These are phyloP conservation scores for Hydrophis major DNA, from an alignment of 2,797 vertebrate genomes.

Conservation along the genomic window DNA sequence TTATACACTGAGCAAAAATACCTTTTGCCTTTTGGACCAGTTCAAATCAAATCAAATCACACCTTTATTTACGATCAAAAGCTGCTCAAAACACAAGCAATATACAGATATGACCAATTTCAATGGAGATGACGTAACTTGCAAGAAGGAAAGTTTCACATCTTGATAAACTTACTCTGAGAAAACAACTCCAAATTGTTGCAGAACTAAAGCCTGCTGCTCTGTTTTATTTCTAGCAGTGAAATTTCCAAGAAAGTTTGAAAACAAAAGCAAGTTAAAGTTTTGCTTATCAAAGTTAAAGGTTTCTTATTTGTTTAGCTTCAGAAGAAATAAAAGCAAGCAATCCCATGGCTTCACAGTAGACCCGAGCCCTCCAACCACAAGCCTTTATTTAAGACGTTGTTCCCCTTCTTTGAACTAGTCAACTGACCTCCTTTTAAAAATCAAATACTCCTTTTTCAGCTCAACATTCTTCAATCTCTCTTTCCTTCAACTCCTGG, in stretches of 20 bases:
- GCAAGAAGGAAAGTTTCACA: not conserved
- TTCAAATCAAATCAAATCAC: not conserved
- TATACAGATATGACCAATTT: not conserved
- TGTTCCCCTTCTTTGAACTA: not conserved
- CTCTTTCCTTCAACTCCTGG: not conserved
- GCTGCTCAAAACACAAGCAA: constrained; percentile 7
- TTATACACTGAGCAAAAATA: constrained; percentile 46
- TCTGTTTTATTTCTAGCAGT: constrained; percentile 15
- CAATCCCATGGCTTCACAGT: not conserved
- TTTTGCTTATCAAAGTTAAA: not conserved
- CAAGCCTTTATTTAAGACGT: not conserved
- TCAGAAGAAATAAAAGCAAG: not conserved
- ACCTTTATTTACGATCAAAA: constrained; percentile 19
- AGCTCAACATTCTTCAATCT: not conserved
- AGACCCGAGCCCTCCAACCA: not conserved
- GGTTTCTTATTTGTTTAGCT: not conserved
- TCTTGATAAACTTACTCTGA: not conserved
- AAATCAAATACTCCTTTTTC: not conserved
- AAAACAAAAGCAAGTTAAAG: not conserved
- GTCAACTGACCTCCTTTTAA: not conserved
- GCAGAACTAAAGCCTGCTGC: not conserved
- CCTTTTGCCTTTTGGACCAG: constrained; percentile 26
- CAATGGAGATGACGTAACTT: not conserved
- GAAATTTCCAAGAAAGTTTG: constrained; percentile 7
- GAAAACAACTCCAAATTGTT: not conserved